Percentiles rank a stretch among this genome's conserved stretches.
phyloP scores from a whole-genome alignment of 2,797 vertebrate species.

The Sarcophilus harrisii region DNA sequence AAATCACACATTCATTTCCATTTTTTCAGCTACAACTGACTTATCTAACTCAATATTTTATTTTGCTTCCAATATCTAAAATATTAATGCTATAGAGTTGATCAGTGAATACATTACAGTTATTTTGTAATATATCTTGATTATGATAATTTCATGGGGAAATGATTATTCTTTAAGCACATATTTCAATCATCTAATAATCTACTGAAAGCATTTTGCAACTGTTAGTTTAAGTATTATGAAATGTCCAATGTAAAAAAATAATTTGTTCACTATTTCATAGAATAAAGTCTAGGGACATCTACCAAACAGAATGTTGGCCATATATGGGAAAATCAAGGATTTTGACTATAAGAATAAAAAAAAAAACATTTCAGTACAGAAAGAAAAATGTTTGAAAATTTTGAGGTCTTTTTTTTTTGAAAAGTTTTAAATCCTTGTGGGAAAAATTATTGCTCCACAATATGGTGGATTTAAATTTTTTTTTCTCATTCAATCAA shows the following conservation, averaged over 20 bases:
- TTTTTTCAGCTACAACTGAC: conserved; percentile 75
- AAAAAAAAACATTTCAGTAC: neutral
- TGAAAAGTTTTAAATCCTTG: neutral
- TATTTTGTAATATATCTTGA: conserved; percentile 65
- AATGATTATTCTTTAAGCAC: conserved; percentile 19
- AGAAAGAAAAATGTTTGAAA: neutral
- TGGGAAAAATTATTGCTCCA: neutral
- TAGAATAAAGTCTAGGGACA: neutral
- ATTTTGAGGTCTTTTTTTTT: neutral
- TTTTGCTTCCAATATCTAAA: conserved; percentile 46
- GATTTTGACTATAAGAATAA: neutral
- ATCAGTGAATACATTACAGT: conserved; percentile 71
- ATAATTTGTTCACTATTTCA: neutral
- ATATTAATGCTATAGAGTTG: conserved; percentile 73
- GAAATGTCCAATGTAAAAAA: conserved; percentile 26
- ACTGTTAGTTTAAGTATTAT: neutral
- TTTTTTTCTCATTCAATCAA: too few relatives aligned
- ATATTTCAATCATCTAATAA: conserved; percentile 28
- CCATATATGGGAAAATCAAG: neutral
- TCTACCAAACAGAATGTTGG: neutral
- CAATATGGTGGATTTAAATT: neutral
- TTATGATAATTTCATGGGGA: conserved; percentile 53
- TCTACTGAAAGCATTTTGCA: conserved; percentile 15
- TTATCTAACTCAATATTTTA: conserved; percentile 71
- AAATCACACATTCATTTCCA: conserved; percentile 78